phyloP scores from a whole-genome alignment of 2,797 vertebrate genomes.

The Allobates femoralis region DNA sequence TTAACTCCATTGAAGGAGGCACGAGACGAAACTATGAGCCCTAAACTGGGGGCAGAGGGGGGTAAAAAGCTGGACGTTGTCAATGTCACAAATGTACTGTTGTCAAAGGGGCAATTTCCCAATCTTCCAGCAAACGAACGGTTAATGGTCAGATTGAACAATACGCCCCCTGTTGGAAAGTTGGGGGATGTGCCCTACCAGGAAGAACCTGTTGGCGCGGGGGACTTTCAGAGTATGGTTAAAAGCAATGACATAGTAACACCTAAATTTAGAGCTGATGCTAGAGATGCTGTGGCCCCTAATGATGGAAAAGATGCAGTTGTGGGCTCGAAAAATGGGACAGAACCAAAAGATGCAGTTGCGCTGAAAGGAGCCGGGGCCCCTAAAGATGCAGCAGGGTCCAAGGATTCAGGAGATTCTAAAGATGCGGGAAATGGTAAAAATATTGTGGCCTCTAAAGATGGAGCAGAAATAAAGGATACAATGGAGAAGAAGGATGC shows the following conservation, averaged over 20 bases:
- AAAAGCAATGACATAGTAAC: neutral
- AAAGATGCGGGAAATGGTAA: neutral
- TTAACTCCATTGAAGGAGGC: neutral
- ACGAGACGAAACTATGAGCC: neutral
- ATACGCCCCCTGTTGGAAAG: neutral
- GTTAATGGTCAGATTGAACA: neutral
- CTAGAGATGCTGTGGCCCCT: neutral
- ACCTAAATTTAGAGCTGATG: neutral
- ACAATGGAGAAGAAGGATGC: neutral
- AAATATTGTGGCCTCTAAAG: neutral
- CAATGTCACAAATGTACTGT: constrained; percentile 53
- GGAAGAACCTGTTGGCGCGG: constrained; percentile 4
- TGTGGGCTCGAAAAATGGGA: neutral
- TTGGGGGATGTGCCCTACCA: neutral
- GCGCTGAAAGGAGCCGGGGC: neutral
- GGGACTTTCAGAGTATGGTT: neutral
- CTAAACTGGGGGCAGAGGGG: neutral
- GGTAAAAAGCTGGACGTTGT: neutral
- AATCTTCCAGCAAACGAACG: neutral
- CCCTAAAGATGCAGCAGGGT: too few species aligned
- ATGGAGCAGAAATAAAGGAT: neutral
- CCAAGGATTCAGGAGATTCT: neutral
- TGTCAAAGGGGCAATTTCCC: neutral
- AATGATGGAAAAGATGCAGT: neutral
- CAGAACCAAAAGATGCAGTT: neutral